phyloP scores from a whole-genome alignment of 2,113 vertebrate genomes.

The Chaenocephalus aceratus region DNA sequence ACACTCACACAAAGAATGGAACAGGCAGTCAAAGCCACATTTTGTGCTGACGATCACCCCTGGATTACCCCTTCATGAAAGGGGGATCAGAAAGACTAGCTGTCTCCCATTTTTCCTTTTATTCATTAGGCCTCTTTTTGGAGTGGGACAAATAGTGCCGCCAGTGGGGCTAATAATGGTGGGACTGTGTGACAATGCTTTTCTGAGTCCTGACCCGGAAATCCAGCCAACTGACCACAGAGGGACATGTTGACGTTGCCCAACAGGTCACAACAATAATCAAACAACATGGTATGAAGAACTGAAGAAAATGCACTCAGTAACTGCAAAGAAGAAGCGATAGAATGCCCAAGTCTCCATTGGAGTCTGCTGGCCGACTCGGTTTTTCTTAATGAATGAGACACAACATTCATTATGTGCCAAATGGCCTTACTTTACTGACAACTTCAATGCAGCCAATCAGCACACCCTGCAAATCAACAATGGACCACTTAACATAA shows the following conservation, averaged over 20 bases:
- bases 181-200: constrained; percentile 77
- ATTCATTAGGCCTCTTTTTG: constrained; percentile 76
- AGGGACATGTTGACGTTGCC: constrained; percentile 51
- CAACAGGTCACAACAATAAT: constrained; percentile 41
- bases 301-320: background rate
- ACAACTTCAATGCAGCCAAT: constrained; percentile 21
- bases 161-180: constrained; percentile 72
- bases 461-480: constrained; percentile 25
- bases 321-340: background rate
- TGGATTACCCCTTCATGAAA: constrained; percentile 81
- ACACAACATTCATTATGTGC: constrained; percentile 1
- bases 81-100: constrained; percentile 83
- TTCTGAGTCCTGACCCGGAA: constrained; percentile 57
- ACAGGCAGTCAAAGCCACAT: constrained; percentile 71
- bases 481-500: constrained; percentile 15
- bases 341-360: background rate
- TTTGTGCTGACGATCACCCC: constrained; percentile 82
- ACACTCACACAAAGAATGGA: constrained; percentile 37
- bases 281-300: background rate
- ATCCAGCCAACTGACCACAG: constrained; percentile 64
- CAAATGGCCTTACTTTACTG: constrained; percentile 20
- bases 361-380: background rate
- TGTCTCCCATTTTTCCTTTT: constrained; percentile 75
- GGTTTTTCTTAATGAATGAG: background rate
- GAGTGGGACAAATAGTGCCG: constrained; percentile 79